Conservation (phyloP, 92 coral and sea anemone genomes). For the Muricea muricata region DNA sequence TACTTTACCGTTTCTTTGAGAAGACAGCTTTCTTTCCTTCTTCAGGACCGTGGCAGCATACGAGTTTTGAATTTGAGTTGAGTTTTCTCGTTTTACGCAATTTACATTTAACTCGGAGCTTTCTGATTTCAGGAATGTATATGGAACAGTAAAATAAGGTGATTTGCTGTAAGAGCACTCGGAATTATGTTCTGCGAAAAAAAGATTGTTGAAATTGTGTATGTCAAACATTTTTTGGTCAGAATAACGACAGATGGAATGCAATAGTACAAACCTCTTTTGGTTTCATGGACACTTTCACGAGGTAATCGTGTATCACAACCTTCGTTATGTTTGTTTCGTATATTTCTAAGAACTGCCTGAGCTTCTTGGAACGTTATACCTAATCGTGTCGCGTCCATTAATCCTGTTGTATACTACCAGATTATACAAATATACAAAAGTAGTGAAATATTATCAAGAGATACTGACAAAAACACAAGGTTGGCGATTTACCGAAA, state of each 20-base stretch:
- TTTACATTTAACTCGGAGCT: not conserved
- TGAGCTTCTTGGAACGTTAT: slow-evolving; percentile 64
- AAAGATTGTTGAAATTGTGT: not conserved
- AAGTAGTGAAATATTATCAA: too few species aligned
- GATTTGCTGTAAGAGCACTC: not conserved
- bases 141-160: not conserved
- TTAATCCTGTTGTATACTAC: not conserved
- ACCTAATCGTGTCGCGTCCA: not conserved
- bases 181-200: not conserved
- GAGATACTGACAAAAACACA: slow-evolving; percentile 42
- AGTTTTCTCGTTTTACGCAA: not conserved
- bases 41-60: too few species aligned
- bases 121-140: not conserved
- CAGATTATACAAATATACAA: too few species aligned
- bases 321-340: slow-evolving; percentile 40
- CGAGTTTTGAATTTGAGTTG: not conserved
- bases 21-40: too few species aligned
- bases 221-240: not conserved
- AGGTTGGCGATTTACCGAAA: too few species aligned
- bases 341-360: slow-evolving; percentile 73
- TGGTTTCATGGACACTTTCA: not conserved
- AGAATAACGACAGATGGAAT: too few species aligned
- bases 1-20: too few species aligned
- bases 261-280: not conserved
- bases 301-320: not conserved